Percentiles rank a stretch among this genome's conserved stretches.
These are phyloP conservation scores for Stegastes partitus DNA, from an alignment of 2,113 vertebrate genomes.

Conservation along the genomic window DNA sequence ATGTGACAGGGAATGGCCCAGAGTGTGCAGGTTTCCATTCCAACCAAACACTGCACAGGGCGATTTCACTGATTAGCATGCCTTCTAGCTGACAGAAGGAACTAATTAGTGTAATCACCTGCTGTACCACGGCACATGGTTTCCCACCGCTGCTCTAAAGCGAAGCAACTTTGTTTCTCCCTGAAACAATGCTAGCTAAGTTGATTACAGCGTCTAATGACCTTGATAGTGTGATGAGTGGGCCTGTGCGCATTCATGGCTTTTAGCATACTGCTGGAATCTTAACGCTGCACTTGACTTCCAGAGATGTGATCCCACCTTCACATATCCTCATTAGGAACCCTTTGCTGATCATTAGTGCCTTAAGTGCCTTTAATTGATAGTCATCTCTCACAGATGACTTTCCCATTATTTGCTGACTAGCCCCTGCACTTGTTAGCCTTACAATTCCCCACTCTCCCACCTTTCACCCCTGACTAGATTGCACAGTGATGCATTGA, in stretches of 20 bases:
- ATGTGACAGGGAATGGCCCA: slow-evolving; percentile 61
- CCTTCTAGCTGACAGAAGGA: slow-evolving; percentile 74
- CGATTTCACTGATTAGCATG: slow-evolving; percentile 73
- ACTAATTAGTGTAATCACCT: slow-evolving; percentile 79
- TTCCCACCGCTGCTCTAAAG: slow-evolving; percentile 53
- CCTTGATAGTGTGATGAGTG: slow-evolving; percentile 74
- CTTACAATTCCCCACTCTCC: slow-evolving; percentile 46
- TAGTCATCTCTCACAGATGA: slow-evolving; percentile 82
- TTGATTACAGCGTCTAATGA: slow-evolving; percentile 75
- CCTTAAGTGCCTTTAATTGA: slow-evolving; percentile 86
- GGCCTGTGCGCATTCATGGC: slow-evolving; percentile 53
- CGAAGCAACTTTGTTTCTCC: slow-evolving; percentile 63
- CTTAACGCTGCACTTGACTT: slow-evolving; percentile 73
- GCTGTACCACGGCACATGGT: slow-evolving; percentile 54
- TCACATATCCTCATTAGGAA: slow-evolving; percentile 85
- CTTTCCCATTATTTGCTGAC: slow-evolving; percentile 80
- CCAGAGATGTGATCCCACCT: slow-evolving; percentile 79
- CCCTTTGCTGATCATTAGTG: slow-evolving; percentile 82
- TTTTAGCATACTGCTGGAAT: slow-evolving; percentile 75
- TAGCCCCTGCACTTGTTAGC: slow-evolving; percentile 66
- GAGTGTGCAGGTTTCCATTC: slow-evolving; percentile 54
- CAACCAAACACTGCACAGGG: slow-evolving; percentile 47
- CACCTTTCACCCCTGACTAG: slow-evolving; percentile 54
- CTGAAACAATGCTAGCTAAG: slow-evolving; percentile 60
- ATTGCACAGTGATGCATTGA: slow-evolving; percentile 49